phyloP scores from a whole-genome alignment of 2,888 invertebrate species.

The Notodonta ziczac region DNA sequence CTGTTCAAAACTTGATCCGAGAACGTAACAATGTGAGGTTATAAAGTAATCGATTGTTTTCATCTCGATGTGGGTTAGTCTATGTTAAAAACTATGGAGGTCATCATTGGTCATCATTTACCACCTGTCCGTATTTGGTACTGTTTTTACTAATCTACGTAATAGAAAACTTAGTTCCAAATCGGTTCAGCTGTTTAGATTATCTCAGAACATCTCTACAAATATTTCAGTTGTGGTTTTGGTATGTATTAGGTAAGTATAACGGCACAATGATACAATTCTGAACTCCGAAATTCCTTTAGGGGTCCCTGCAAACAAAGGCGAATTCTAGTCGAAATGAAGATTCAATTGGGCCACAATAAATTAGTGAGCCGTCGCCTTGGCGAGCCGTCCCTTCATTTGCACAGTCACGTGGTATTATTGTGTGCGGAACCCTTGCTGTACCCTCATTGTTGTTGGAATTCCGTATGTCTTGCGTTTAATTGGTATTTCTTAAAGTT shows the following conservation, averaged over 20 bases:
- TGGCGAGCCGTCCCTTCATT: constrained; percentile 62
- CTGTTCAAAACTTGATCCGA: not conserved
- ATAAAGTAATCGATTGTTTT: no score
- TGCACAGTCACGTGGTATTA: constrained; percentile 56
- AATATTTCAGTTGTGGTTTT: no score
- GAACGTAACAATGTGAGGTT: no score
- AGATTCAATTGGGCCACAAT: constrained; percentile 79
- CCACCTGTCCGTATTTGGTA: no score
- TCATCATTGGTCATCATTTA: no score
- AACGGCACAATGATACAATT: constrained; percentile 50
- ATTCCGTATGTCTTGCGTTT: constrained; percentile 51
- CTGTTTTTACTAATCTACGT: no score
- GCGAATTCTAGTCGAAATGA: constrained; percentile 78
- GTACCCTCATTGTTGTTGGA: constrained; percentile 65
- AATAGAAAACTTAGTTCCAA: no score
- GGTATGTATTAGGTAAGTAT: constrained; percentile 20
- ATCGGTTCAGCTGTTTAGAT: no score
- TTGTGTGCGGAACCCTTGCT: constrained; percentile 52
- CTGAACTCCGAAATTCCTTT: constrained; percentile 50
- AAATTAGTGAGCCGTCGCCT: constrained; percentile 55
- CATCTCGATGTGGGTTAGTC: no score
- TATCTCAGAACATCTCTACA: no score
- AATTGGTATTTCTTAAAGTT: constrained; percentile 53
- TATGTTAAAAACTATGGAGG: no score
- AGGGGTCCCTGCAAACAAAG: constrained; percentile 56